Evolutionary conservation across 2,113 vertebrate species (phyloP).

Genomic region (Spheniscus mendiculus): DNA sequence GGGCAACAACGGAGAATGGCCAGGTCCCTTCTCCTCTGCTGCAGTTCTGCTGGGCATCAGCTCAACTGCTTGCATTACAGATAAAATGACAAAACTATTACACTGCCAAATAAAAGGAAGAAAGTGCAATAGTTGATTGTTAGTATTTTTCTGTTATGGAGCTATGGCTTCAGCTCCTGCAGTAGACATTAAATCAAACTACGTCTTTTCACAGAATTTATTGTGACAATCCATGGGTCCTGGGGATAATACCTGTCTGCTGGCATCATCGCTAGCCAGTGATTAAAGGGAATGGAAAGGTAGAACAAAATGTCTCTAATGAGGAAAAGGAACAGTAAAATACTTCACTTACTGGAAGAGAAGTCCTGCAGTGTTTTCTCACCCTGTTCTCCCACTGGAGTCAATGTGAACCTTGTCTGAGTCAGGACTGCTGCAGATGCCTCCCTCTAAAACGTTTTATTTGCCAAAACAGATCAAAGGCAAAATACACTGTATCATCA

Average conservation of each 20-base stretch:
- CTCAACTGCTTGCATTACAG: not conserved
- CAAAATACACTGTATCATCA: not conserved
- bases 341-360: not conserved
- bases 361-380: not conserved
- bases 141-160: not conserved
- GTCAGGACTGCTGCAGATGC: not conserved
- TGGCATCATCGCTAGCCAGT: conserved; percentile 3
- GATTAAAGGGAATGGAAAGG: conserved; percentile 28
- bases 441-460: not conserved
- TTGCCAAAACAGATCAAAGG: not conserved
- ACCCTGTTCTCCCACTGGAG: not conserved
- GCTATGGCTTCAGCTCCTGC: not conserved
- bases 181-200: not conserved
- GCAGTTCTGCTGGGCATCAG: not conserved
- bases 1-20: not conserved
- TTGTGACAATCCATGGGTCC: conserved; percentile 7
- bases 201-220: not conserved
- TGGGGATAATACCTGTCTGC: conserved; percentile 15
- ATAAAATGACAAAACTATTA: not conserved
- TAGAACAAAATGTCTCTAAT: conserved; percentile 12
- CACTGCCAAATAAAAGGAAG: not conserved
- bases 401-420: not conserved
- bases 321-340: not conserved
- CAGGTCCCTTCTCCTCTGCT: not conserved
- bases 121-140: not conserved